Base-by-base conservation (phyloP, 2,888 invertebrate genomes). In the Xanthostigma xanthostigma region DNA sequence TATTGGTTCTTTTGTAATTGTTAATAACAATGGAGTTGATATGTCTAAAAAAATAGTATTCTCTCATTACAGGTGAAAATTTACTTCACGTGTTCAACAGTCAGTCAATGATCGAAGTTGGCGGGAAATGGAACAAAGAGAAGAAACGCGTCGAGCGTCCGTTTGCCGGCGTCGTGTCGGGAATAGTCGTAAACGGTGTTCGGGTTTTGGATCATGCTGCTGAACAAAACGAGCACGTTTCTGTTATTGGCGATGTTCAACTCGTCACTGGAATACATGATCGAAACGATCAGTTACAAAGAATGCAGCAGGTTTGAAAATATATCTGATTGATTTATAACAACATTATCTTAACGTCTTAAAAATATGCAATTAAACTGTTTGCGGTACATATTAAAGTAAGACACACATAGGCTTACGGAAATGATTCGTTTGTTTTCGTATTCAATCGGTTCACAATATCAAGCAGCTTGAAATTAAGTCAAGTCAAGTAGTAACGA, bases 101-200 rank as follows among this genome's bases (percentile, higher is more conserved):
- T 60, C 92, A 93, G 75, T 84, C 91, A 2, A 82, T 81, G 41
- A 81, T 95, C 40, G 86, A 88, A 57, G 79, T 94, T 34, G 95
- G 95, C 6, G 94, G 94, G 0, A 80, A 82, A 62, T 82, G 81
- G 70, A 82, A 81, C 52, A 68, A 72, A 50, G 76, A 79, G 45
- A 80, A 81, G 58, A 77, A 75, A 46, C 67, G 76, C 53, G 79
- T 88, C 44, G 83, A 84, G 59, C 74, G 87, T 39, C 80, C 90
- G 2, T 94, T 92, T 69, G 75, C 82, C 50, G 96, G 95, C 1
- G 84, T 91, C 35, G 76, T 94, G 49, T 85, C 93, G 3, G 96
- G 95, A 0, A 71, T 94, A 9, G 92, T 90, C 11, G 83, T 90
- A 49, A 93, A 93, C 63, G 87, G 90, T 8, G 75, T 85, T 49